Evolutionary conservation across 2,113 vertebrate species (phyloP), one percentile per base, ranked within the genome.

Genomic region (Progne subis): DNA sequence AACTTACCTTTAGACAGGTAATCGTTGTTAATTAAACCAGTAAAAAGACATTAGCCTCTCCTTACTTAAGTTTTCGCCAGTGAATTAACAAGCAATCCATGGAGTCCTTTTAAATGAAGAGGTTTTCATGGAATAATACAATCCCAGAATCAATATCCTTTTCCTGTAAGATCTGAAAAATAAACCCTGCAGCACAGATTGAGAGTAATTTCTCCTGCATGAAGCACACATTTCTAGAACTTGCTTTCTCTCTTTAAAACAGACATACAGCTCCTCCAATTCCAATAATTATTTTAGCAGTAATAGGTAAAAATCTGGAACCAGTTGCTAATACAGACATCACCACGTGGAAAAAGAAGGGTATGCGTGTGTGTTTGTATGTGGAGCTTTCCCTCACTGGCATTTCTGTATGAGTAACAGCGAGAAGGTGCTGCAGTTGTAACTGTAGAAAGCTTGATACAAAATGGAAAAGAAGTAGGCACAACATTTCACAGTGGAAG

Each of bases 1-100:
- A 64, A 69, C 69, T 96, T 96, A 68, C 92, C 95, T 96, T 88
- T 84, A 91, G 80, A 69, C n/a, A 71, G 90, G 64, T 88, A 96
- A 94, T 94, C 8, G 11, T 84, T 94, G 86, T 82, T 93, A 95
- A 94, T 96, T 92, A 95, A 88, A 86, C 86, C 43, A 82, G 49
- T 92, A 87, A 86, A 91, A 90, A 87, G 34, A 76, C 83, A 89
- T 93, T 95, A 96, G 74, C 49, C 37, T 96, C 78, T 44, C 61
- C 81, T 90, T 92, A 76, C 79, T 88, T 88, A 79, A 90, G 31
- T 94, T 92, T 86, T 68, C 92, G 77, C 57, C 60, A 32, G 53
- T 39, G 86, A 83, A 79, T 96, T 96, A 96, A 64, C 76, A 78
- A 64, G 49, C 44, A 94, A 84, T 77, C 53, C 41, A 47, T 11